Conservation (phyloP, 2,113 vertebrate genomes). For the Pseudonaja textilis region DNA sequence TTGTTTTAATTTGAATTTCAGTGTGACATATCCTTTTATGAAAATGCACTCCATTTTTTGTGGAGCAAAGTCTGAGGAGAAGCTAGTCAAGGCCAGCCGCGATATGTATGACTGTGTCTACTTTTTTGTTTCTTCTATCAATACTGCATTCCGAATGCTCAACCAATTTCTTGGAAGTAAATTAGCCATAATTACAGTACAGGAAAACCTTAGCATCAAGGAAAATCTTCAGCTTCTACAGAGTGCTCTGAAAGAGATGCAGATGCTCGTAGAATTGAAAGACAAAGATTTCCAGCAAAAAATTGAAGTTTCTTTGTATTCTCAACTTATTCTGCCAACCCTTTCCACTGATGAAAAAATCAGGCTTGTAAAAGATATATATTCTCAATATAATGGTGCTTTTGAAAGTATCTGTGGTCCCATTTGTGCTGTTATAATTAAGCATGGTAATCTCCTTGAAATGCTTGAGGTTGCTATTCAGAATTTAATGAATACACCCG, state of each 20-base stretch:
- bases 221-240: constrained; percentile 58
- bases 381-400: constrained; percentile 25
- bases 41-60: constrained; percentile 45
- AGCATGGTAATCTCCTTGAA: constrained; percentile 23
- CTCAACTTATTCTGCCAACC: constrained; percentile 13
- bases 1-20: constrained; percentile 54
- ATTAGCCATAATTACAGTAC: constrained; percentile 41
- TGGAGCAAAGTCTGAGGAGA: constrained; percentile 44
- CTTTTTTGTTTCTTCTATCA: constrained; percentile 48
- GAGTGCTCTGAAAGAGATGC: constrained; percentile 57
- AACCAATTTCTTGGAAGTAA: constrained; percentile 36
- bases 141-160: constrained; percentile 40
- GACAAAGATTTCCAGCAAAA: constrained; percentile 5
- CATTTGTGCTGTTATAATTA: constrained; percentile 37
- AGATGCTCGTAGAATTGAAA: constrained; percentile 16
- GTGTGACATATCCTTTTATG: constrained; percentile 19
- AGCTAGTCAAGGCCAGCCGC: constrained; percentile 40
- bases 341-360: constrained; percentile 36
- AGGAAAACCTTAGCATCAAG: constrained; percentile 52
- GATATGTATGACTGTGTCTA: constrained; percentile 49
- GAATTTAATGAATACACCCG: constrained; percentile 37
- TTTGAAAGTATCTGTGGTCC: background rate
- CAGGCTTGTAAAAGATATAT: constrained; percentile 26
- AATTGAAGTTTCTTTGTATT: constrained; percentile 19
- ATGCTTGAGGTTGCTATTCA: constrained; percentile 49